Evolutionary conservation across 2,797 vertebrate genomes (phyloP).

Genomic region (Intellagama lesueurii): DNA sequence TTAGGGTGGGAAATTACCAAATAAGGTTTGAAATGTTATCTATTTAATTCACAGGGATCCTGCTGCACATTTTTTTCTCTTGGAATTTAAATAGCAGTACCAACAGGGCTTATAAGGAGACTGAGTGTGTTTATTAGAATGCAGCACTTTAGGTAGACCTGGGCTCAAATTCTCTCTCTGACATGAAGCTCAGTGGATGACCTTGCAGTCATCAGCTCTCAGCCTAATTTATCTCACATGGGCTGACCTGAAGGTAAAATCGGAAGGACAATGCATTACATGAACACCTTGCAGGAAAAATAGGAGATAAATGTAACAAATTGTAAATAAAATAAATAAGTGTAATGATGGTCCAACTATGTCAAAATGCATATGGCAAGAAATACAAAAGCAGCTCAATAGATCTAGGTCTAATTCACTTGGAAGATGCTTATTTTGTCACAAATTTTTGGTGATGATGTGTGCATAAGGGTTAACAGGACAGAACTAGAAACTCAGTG

Average conservation of each 20-base stretch:
- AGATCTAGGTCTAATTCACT: background rate
- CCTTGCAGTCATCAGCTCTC: background rate
- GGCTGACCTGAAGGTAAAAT: background rate
- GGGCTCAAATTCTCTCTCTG: background rate
- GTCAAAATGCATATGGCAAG: background rate
- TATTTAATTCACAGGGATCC: background rate
- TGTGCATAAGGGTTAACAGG: background rate
- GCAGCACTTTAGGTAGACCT: background rate
- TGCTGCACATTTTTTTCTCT: background rate
- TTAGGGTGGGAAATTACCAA: background rate
- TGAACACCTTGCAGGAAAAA: background rate
- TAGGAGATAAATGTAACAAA: background rate
- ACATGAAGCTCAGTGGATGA: background rate
- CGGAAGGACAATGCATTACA: background rate
- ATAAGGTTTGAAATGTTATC: too few relatives aligned
- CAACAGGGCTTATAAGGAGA: background rate
- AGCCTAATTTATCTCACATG: background rate
- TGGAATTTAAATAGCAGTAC: background rate
- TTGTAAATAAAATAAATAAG: background rate
- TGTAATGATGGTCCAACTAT: background rate
- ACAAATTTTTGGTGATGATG: background rate
- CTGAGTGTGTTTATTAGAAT: too few relatives aligned
- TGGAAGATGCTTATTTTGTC: background rate
- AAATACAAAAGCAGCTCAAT: background rate
- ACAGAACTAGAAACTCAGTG: background rate